Evolutionary conservation across 2,113 vertebrate species (phyloP), one percentile per base, ranked within the genome.

Genomic region (Egretta garzetta): DNA sequence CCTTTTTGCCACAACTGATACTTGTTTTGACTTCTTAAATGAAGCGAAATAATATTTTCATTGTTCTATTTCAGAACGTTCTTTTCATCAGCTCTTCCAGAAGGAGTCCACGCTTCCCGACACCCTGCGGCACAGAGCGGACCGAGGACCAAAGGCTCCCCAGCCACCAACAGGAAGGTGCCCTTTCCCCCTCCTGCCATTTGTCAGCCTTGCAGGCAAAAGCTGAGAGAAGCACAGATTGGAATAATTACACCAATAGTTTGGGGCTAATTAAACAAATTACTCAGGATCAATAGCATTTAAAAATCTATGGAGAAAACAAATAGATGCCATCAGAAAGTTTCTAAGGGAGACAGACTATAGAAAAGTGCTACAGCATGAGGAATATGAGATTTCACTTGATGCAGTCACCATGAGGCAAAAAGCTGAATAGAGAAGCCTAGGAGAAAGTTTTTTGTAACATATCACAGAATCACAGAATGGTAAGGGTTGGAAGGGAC

Each of bases 211-310:
- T 66, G 88, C 85, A 96, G 90, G 93, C 97, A 97, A 98, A 91
- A 41, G 41, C 96, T 94, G 92, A 88, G 72, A 96, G 92, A 37
- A 72, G 64, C 96, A 98, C 98, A 98, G 98, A 97, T 96, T 98
- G 98, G 98, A 99, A 95, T 97, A 81, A 98, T 98, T 98, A 98
- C 60, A 87, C 28, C 97, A 95, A 97, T 67, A 93, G 89, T 96
- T 96, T 92, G 80, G 81, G 67, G 90, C 94, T 98, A 98, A 98
- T 98, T 98, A 98, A 98, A 97, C 90, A 96, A 98, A 98, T 98
- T 98, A 96, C 89, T 94, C 94, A 83, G 82, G 95, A 97, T 97
- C 90, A 96, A 70, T 22, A 93, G 90, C 75, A 93, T 95, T 98
- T 98, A 97, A 97, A 97, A 97, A 97, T 86, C 93, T 70, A 86